phyloP scores from a whole-genome alignment of 2,888 invertebrate species.

The Chrysotoxum bicinctum region DNA sequence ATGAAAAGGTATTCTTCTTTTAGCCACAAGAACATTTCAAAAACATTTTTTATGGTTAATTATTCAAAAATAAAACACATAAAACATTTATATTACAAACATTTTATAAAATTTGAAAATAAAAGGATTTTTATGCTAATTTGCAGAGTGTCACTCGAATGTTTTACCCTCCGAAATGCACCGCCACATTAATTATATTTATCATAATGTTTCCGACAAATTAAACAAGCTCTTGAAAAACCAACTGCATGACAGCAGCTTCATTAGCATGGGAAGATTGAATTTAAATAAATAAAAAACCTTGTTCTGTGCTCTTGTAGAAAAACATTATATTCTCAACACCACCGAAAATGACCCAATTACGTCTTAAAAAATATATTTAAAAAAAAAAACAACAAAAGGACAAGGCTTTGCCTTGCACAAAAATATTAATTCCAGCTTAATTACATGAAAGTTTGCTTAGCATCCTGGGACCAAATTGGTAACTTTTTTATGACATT shows the following conservation, averaged over 20 bases:
- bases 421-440: constrained; percentile 52
- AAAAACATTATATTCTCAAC: background rate
- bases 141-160: background rate
- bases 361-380: background rate
- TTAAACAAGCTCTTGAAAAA: background rate
- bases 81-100: background rate
- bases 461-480: constrained; percentile 30
- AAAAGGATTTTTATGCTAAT: background rate
- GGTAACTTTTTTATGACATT: constrained; percentile 30
- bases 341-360: constrained; percentile 39
- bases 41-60: background rate
- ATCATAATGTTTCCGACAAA: background rate
- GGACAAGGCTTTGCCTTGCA: background rate
- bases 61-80: background rate
- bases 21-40: background rate
- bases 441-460: constrained; percentile 55
- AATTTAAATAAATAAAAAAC: constrained; percentile 44
- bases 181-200: background rate
- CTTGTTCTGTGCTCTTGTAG: constrained; percentile 3
- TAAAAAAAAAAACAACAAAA: background rate
- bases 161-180: background rate
- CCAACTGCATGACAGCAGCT: background rate
- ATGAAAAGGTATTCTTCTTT: no score
- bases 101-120: background rate
- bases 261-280: constrained; percentile 38